Percentiles rank a stretch among this genome's conserved stretches.
These are phyloP conservation scores for Diplolepis rosae DNA, from an alignment of 2,888 invertebrate species.

Conservation along the genomic window DNA sequence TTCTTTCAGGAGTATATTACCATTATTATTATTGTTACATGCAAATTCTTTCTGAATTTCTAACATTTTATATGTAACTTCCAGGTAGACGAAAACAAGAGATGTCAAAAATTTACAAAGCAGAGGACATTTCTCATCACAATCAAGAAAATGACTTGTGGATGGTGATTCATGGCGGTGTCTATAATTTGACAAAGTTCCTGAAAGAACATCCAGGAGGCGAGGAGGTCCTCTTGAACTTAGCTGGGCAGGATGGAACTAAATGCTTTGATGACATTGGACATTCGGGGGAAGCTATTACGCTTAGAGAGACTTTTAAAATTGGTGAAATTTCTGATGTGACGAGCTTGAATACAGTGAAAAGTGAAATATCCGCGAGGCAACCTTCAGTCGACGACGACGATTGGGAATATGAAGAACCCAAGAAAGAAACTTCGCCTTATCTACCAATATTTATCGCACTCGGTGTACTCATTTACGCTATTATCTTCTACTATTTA, in stretches of 20 bases:
- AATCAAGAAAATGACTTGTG: slow-evolving; percentile 74
- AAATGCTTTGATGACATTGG: slow-evolving; percentile 82
- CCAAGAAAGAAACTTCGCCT: slow-evolving; percentile 47
- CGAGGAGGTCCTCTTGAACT: slow-evolving; percentile 77
- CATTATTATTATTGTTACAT: no score
- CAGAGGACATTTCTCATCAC: slow-evolving; percentile 75
- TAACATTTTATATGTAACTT: no score
- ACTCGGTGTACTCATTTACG: slow-evolving; percentile 53
- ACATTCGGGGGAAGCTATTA: slow-evolving; percentile 79
- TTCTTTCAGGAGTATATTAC: no score
- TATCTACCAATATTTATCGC: slow-evolving; percentile 47
- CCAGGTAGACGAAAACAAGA: no score
- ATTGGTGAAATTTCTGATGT: slow-evolving; percentile 75
- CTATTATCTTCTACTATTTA: slow-evolving; percentile 53
- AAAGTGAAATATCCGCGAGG: neutral
- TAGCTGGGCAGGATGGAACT: slow-evolving; percentile 78
- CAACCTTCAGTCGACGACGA: slow-evolving; percentile 43
- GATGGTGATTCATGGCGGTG: slow-evolving; percentile 76
- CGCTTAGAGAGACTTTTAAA: slow-evolving; percentile 77
- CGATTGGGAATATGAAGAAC: slow-evolving; percentile 56
- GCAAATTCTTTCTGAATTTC: no score
- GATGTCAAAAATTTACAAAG: slow-evolving; percentile 53
- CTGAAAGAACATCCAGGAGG: slow-evolving; percentile 78
- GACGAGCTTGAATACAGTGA: neutral
- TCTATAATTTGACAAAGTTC: slow-evolving; percentile 78